These are phyloP conservation scores for Grallaria varia DNA, from an alignment of 2,113 vertebrate genomes.

Conservation along the genomic window DNA sequence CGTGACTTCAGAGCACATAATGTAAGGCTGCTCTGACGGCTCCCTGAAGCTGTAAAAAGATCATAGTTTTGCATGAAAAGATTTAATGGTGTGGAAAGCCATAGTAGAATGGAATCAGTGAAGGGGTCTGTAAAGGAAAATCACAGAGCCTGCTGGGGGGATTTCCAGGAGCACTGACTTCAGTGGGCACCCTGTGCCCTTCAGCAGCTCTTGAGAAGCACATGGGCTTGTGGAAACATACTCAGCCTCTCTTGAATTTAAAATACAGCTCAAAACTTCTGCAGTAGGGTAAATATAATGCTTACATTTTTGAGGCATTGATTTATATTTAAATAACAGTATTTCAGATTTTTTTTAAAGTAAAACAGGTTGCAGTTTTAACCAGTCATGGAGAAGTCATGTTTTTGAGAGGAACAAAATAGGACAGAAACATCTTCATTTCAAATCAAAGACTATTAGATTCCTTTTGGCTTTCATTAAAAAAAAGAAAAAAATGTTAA, in stretches of 20 bases:
- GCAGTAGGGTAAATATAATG: not conserved
- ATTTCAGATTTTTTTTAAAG: not conserved
- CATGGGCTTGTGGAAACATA: not conserved
- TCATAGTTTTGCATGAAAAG: constrained; percentile 1
- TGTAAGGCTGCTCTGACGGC: not conserved
- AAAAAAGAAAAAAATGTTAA: not conserved
- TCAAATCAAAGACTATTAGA: not conserved
- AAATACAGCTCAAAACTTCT: not conserved
- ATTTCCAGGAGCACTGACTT: not conserved
- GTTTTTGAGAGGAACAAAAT: not conserved
- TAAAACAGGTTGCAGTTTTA: not conserved
- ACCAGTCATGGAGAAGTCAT: not conserved
- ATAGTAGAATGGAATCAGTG: not conserved
- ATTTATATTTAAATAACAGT: not conserved
- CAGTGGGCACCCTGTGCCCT: not conserved
- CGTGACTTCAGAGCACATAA: not conserved
- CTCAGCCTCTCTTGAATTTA: not conserved
- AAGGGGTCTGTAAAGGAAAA: not conserved
- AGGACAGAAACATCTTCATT: not conserved
- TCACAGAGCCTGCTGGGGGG: not conserved
- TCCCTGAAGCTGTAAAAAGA: not conserved
- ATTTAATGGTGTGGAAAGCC: constrained; percentile 42
- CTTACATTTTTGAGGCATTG: not conserved
- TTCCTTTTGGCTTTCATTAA: not conserved
- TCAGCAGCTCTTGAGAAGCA: not conserved